Evolutionary conservation across 2,113 vertebrate genomes (phyloP).

Genomic region (Gymnorhina tibicen): DNA sequence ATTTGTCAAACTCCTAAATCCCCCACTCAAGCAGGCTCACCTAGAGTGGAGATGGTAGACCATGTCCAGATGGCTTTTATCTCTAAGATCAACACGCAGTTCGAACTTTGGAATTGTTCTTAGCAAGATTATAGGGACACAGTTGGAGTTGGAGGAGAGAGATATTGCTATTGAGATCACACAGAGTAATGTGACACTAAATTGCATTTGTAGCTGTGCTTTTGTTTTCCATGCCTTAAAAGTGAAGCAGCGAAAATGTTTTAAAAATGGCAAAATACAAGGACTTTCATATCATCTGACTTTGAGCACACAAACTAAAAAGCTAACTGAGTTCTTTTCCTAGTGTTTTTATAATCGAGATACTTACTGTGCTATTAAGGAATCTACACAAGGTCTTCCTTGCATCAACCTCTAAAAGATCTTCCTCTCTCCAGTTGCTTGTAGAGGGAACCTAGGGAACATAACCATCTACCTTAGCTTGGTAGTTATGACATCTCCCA

Average conservation of each 20-base stretch:
- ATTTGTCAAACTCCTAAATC: neutral
- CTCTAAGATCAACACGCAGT: neutral
- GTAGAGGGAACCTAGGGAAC: neutral
- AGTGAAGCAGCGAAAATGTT: neutral
- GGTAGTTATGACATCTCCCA: neutral
- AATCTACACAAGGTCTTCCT: neutral
- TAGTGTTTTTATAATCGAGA: neutral
- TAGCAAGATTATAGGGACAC: neutral
- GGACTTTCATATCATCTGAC: neutral
- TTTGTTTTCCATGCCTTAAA: neutral
- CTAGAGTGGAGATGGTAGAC: neutral
- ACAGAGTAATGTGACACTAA: neutral
- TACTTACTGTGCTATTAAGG: neutral
- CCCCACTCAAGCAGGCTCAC: neutral
- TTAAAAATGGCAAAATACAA: neutral
- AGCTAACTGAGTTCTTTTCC: neutral
- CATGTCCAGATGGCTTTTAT: neutral
- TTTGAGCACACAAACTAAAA: neutral
- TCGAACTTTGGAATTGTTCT: neutral
- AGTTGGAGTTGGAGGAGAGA: neutral
- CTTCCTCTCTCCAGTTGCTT: neutral
- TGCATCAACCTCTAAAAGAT: neutral
- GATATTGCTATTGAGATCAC: neutral
- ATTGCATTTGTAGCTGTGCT: neutral
- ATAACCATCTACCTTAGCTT: neutral